Evolutionary conservation across 1,140 invertebrate species (phyloP), one percentile per base, ranked within the genome.

Genomic region (Papilio aristodemus): DNA sequence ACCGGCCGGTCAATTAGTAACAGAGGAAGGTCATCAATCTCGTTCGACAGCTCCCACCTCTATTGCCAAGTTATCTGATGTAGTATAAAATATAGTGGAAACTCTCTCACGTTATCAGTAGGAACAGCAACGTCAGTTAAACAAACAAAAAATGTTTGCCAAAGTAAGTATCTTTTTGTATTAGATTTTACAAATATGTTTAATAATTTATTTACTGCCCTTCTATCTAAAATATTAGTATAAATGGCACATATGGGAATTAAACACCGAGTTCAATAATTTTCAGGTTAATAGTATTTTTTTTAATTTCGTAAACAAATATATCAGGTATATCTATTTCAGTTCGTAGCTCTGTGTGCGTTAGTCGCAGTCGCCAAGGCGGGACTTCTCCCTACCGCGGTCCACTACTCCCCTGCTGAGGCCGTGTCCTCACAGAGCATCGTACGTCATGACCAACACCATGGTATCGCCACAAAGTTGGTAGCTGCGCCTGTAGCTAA

Each of bases 391-490:
- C 14, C 60, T 80, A 46, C 77, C 82, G 32, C 74, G 71, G 57
- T 70, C 80, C 81, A 85, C 63, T 84, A 87, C 79, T 83, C 82
- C 5, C 69, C 82, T 10, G 82, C 83, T 0, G 77, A 75, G 0
- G 83, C 83, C 4, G 83, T 89, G n/a, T 87, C 85, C 39, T 89
- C 86, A 9, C 84, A 86, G 60, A 86, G 75, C 78, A 86, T 89
- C 72, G 80, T 86, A 38, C 84, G 86, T 25, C 85, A 89, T 41
- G 87, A 88, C 59, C 72, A 86, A 70, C 54, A 70, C 9, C 69
- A 70, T 1, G 38, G 57, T 14, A 38, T 62, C 9, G 32, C 36
- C 36, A 25, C 46, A 17, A 54, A 54, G 46, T 19, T 54, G 19
- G 46, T 54, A 11, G 32, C 58, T 22, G 70, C 70, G 27, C 70